phyloP scores from a whole-genome alignment of 35 echinoderm and acorn worm species.

The Heliocidaris erythrogramma region DNA sequence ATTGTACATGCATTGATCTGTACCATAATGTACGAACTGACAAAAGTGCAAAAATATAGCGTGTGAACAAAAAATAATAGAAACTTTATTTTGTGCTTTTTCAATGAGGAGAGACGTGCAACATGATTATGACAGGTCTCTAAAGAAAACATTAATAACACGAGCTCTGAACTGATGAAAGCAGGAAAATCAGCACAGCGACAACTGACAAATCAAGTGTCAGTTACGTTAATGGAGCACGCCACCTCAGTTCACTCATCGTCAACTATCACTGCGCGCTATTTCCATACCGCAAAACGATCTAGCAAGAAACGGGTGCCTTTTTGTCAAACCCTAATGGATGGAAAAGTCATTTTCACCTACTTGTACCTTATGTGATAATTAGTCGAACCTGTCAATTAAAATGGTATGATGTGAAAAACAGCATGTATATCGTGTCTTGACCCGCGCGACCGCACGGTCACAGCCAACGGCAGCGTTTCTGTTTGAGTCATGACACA shows the following conservation, averaged over 20 bases:
- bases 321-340: not conserved
- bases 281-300: not conserved
- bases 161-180: too few relatives aligned
- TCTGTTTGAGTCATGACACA: not conserved
- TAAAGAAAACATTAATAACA: not conserved
- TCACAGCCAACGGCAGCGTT: not conserved
- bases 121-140: not conserved
- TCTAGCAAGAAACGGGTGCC: not conserved
- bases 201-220: too few relatives aligned
- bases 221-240: not conserved
- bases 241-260: not conserved
- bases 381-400: slow-evolving; percentile 9
- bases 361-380: not conserved
- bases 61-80: slow-evolving; percentile 4
- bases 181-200: too few relatives aligned
- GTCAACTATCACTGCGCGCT: not conserved
- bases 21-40: not conserved
- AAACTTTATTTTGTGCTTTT: slow-evolving; percentile 13
- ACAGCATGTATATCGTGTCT: not conserved
- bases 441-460: not conserved
- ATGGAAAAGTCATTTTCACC: not conserved
- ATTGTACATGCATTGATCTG: not conserved
- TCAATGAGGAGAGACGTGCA: not conserved
- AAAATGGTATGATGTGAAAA: slow-evolving; percentile 2
- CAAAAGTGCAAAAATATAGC: not conserved